phyloP scores from a whole-genome alignment of 2,113 vertebrate genomes.

The Caracal caracal region DNA sequence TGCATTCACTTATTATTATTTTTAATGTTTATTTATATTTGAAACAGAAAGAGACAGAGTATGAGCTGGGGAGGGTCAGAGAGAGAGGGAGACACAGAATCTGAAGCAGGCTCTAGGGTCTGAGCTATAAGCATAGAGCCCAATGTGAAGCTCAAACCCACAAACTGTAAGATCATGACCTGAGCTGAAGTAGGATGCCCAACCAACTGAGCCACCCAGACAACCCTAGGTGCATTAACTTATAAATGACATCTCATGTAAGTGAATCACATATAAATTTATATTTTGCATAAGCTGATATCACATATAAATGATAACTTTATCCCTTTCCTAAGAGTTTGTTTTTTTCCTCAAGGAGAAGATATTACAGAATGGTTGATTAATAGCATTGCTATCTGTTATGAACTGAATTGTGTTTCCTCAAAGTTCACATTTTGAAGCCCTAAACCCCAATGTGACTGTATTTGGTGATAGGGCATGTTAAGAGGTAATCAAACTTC shows the following conservation, averaged over 20 bases:
- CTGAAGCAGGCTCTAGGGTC: no score
- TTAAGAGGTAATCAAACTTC: not conserved
- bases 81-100: no score
- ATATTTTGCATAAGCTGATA: slow-evolving; percentile 13
- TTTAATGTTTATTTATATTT: no score
- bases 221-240: not conserved
- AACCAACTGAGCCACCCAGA: no score
- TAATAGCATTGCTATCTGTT: not conserved
- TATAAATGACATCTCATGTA: slow-evolving; percentile 19
- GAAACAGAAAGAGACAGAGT: no score
- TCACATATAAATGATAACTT: slow-evolving; percentile 2
- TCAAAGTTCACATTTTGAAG: not conserved
- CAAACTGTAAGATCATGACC: no score
- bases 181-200: no score
- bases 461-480: not conserved
- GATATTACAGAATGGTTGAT: slow-evolving; percentile 5
- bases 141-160: no score
- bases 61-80: no score
- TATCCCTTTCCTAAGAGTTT: not conserved
- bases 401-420: not conserved
- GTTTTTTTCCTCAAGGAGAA: not conserved
- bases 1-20: not conserved
- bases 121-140: no score
- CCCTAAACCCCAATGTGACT: not conserved
- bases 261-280: not conserved